Base-by-base conservation (phyloP, 2,888 invertebrate species). In the Sesia apiformis region DNA sequence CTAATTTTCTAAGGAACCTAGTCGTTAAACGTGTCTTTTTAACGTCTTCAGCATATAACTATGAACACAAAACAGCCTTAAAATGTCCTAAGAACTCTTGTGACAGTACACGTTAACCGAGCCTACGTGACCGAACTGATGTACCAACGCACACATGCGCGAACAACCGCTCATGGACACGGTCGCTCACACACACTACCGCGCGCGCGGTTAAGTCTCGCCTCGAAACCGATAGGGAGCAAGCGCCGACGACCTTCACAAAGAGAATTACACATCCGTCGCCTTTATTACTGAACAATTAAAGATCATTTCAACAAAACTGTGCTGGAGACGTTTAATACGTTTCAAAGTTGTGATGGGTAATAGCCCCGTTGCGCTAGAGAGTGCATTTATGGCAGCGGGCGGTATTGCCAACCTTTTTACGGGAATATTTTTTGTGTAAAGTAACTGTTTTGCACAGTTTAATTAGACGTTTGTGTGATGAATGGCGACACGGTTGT, bases 341-440 rank as follows among this genome's bases (percentile, higher is more conserved):
- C 72, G 8, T 60, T 65, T 53, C 53, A 54, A 38, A 56, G 54
- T 54, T 60, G 58, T 41, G 51, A 8, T 42, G 55, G 60, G 75
- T 76, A 75, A 79, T 79, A 82, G 82, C 84, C 78, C 81, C 82
- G 84, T 82, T 84, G 86, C 84, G 84, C 84, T 84, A 78, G 84
- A 76, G 81, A 84, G 85, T 88, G 88, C 88, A 87, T 87, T 87
- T 88, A 87, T 84, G 86, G 86, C 76, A 78, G 77, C 71, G 70
- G 67, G 70, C 81, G 67, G 66, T 70, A 75, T 81, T 78, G 80
- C 70, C 81, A 87, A 88, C 86, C 80, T 85, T 87, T 85, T 84
- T 79, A 72, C 65, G 65, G 69, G 65, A 64, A 62, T 70, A 73
- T 72, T 79, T 82, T 79, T 80, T 79, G 72, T 72, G 67, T 65